Percentiles rank a stretch among this genome's conserved stretches.
Conservation (phyloP, 2,888 invertebrate species). For the Eupithecia subfuscata region DNA sequence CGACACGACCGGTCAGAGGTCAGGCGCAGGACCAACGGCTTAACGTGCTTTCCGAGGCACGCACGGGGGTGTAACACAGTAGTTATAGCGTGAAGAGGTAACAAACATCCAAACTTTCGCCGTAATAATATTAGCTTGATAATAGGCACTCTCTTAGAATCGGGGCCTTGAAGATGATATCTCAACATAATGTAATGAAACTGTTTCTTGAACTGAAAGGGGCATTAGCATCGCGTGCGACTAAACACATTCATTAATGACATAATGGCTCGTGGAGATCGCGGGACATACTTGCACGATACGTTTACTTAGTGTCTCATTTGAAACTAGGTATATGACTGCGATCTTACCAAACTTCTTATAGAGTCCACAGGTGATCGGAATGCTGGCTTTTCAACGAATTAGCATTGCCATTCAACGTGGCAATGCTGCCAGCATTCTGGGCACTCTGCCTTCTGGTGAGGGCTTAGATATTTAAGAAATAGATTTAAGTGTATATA, state of each 20-base stretch:
- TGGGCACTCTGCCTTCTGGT: no score
- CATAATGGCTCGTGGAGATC: slow-evolving; percentile 31
- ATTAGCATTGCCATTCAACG: no score
- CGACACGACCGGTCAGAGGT: no score
- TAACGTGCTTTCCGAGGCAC: no score
- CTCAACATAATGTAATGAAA: slow-evolving; percentile 14
- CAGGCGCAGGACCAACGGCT: no score
- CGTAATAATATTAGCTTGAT: background rate
- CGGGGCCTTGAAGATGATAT: slow-evolving; percentile 5
- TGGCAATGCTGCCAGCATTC: no score
- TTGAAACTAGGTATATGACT: background rate
- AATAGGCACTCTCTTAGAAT: background rate
- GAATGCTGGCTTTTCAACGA: no score
- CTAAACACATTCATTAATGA: slow-evolving; percentile 19
- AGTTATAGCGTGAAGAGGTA: background rate
- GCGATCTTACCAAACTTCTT: no score
- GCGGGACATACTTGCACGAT: slow-evolving; percentile 30
- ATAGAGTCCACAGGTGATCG: no score
- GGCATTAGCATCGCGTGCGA: slow-evolving; percentile 30
- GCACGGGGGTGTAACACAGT: no score
- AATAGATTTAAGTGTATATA: no score
- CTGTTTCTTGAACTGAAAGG: slow-evolving; percentile 28
- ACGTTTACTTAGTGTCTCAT: slow-evolving; percentile 3
- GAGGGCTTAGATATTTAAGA: no score
- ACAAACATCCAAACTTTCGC: background rate